phyloP scores from a whole-genome alignment of 2,888 invertebrate species.

The Acanthococcus lagerstroemiae region DNA sequence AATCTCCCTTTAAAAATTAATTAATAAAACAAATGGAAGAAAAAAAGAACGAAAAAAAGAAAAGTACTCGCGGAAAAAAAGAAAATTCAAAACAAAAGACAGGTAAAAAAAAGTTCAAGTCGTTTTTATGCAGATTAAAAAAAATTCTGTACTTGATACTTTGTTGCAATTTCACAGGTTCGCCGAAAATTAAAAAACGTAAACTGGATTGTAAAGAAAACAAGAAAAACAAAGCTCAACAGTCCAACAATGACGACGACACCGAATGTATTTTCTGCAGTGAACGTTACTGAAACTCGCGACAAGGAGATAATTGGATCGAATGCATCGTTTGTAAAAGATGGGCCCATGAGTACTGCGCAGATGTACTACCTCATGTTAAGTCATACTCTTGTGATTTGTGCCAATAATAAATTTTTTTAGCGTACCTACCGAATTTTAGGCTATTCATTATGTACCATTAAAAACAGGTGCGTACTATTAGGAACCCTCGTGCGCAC shows the following conservation, averaged over 20 bases:
- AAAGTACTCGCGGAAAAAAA: background rate
- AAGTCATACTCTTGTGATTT: background rate
- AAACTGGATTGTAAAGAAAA: background rate
- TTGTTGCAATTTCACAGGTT: background rate
- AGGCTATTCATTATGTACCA: background rate
- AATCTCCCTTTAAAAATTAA: background rate
- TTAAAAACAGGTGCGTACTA: background rate
- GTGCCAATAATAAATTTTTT: background rate
- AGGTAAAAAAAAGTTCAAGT: background rate
- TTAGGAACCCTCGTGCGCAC: no score
- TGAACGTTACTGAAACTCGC: background rate
- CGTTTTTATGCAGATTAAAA: background rate
- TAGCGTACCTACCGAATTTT: background rate
- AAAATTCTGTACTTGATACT: no score
- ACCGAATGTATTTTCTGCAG: background rate
- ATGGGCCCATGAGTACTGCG: background rate
- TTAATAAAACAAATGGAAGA: background rate
- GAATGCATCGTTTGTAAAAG: background rate
- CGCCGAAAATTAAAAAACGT: background rate
- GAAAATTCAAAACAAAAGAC: background rate
- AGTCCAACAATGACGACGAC: background rate
- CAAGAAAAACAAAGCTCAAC: background rate
- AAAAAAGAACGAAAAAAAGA: background rate
- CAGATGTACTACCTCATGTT: background rate
- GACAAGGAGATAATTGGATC: background rate